phyloP scores from a whole-genome alignment of 2,888 invertebrate genomes.

The Drosophila multiciliata region DNA sequence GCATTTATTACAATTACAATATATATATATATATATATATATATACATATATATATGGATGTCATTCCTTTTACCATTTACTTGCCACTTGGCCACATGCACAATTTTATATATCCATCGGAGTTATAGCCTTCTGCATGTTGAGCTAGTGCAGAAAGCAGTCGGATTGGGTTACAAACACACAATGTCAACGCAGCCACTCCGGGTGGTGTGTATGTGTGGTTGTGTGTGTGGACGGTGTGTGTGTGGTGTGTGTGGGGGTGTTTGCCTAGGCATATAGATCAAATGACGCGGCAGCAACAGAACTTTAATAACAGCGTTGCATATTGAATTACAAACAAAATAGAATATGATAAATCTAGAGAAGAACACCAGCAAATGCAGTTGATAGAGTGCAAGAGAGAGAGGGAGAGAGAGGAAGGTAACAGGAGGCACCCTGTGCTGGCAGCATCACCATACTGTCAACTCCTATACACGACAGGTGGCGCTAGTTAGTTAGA shows the following conservation, averaged over 20 bases:
- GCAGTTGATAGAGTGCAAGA: conserved; percentile 32
- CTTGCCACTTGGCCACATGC: conserved; percentile 17
- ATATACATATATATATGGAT: background rate
- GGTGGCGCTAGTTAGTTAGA: conserved; percentile 44
- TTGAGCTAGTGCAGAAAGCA: conserved; percentile 9
- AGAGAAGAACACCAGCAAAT: conserved; percentile 67
- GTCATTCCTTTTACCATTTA: conserved; percentile 7
- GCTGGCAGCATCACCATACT: conserved; percentile 43
- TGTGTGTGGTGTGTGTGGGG: background rate
- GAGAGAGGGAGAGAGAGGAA: conserved; percentile 1
- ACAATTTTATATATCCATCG: conserved; percentile 8
- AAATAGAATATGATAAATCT: conserved; percentile 81
- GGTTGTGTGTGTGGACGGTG: background rate
- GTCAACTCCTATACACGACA: conserved; percentile 35
- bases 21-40: background rate
- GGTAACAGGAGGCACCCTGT: conserved; percentile 71
- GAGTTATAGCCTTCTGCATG: conserved; percentile 28
- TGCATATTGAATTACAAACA: conserved; percentile 75
- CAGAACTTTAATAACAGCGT: conserved; percentile 80
- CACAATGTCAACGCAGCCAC: conserved; percentile 50
- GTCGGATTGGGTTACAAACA: conserved; percentile 47
- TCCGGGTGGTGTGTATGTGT: conserved; percentile 23
- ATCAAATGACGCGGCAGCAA: conserved; percentile 76
- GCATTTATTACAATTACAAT: background rate
- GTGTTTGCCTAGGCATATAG: conserved; percentile 29